Percentiles rank a stretch among this genome's conserved stretches.
Evolutionary conservation across 2,113 vertebrate genomes (phyloP).

Genomic region (Hyaena hyaena): DNA sequence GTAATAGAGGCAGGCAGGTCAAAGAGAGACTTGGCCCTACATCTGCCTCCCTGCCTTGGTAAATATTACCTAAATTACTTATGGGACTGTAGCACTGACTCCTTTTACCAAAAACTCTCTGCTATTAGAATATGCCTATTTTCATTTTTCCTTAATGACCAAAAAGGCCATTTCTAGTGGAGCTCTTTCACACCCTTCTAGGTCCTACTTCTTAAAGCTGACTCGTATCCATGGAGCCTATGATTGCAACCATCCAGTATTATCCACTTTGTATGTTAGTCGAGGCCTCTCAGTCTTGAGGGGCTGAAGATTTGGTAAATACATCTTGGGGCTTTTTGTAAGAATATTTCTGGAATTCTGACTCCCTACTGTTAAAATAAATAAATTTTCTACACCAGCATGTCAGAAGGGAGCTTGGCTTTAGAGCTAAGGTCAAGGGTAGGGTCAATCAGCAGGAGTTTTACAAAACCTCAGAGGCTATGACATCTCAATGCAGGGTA

Average conservation of each 20-base stretch:
- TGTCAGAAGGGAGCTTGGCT: constrained; percentile 59
- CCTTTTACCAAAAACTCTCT: neutral
- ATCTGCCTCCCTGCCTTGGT: neutral
- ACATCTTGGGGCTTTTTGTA: constrained; percentile 9
- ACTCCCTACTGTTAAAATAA: constrained; percentile 75
- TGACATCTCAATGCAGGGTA: constrained; percentile 40
- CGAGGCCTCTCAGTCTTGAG: neutral
- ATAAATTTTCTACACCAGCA: constrained; percentile 67
- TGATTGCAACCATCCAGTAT: neutral
- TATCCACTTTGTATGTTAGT: neutral
- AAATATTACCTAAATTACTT: neutral
- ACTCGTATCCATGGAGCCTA: neutral
- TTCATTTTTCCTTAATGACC: neutral
- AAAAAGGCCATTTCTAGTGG: neutral
- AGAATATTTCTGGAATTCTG: constrained; percentile 65
- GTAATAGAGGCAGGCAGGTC: neutral
- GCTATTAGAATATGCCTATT: neutral
- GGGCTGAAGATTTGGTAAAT: constrained; percentile 40
- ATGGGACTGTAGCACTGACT: neutral
- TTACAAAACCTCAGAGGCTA: constrained; percentile 50
- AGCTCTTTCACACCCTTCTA: neutral
- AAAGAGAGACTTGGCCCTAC: neutral
- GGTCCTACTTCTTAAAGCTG: neutral
- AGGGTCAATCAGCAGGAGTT: constrained; percentile 70
- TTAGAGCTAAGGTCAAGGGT: constrained; percentile 73